Conservation (phyloP, 1,140 invertebrate species). For the Aethina tumida region DNA sequence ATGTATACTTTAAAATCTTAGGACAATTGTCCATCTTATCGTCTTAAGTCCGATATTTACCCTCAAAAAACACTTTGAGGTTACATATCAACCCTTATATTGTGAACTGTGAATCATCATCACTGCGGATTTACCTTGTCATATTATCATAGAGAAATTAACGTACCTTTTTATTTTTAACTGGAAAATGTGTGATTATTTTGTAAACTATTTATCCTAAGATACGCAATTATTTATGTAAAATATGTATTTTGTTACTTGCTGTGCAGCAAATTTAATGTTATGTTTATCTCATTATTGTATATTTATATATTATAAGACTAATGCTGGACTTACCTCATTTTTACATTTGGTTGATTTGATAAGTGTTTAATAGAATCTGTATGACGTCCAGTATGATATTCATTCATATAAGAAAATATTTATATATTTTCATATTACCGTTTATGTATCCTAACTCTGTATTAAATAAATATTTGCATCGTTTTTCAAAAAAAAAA, state of each 20-base stretch:
- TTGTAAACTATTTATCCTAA: conserved; percentile 35
- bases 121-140: conserved; percentile 24
- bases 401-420: conserved; percentile 30
- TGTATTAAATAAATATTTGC: conserved; percentile 37
- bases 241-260: conserved; percentile 36
- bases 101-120: conserved; percentile 23
- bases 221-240: conserved; percentile 33
- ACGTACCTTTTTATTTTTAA: conserved; percentile 35
- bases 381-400: conserved; percentile 19
- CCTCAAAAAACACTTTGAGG: no score
- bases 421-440: conserved; percentile 38
- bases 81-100: no score
- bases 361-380: conserved; percentile 13
- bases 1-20: not conserved
- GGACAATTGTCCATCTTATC: not conserved
- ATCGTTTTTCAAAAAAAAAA: conserved; percentile 30
- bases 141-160: conserved; percentile 29
- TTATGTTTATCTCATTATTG: conserved; percentile 31
- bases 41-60: conserved; percentile 5
- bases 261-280: conserved; percentile 15
- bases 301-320: conserved; percentile 26
- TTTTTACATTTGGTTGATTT: conserved; percentile 6
- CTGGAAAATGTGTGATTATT: conserved; percentile 35
- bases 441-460: conserved; percentile 37
- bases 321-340: conserved; percentile 22